Conservation (phyloP, 2,113 vertebrate species). For the Mohoua ochrocephala region DNA sequence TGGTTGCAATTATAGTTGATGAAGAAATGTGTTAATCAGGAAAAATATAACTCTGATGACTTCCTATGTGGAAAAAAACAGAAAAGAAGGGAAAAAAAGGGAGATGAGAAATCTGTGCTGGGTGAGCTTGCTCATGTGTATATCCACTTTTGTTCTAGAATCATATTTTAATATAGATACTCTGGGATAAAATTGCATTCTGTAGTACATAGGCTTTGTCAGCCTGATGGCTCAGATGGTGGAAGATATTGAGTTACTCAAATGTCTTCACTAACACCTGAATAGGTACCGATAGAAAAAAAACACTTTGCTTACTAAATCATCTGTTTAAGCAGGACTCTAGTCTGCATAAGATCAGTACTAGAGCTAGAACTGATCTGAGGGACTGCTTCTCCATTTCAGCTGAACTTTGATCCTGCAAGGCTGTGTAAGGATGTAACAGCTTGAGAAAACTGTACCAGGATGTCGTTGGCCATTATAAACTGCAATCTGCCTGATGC, state of each 20-base stretch:
- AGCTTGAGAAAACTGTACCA: not conserved
- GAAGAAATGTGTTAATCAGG: constrained; percentile 67
- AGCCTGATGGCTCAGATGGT: not conserved
- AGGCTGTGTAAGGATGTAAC: not conserved
- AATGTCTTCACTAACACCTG: not conserved
- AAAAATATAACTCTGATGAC: constrained; percentile 51
- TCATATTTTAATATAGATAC: not conserved
- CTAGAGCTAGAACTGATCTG: not conserved
- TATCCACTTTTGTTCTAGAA: not conserved
- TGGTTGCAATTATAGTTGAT: constrained; percentile 70
- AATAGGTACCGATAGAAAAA: not conserved
- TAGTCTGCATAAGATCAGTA: accelerated
- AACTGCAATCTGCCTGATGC: not conserved
- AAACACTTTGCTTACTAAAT: not conserved
- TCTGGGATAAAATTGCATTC: not conserved
- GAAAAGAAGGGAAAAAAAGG: not conserved
- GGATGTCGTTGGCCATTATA: not conserved
- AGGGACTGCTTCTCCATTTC: not conserved
- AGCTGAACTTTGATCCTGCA: not conserved
- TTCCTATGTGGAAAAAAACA: not conserved
- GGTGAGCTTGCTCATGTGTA: not conserved
- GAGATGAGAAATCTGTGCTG: constrained; percentile 8
- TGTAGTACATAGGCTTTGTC: not conserved
- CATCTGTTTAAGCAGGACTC: not conserved
- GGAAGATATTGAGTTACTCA: not conserved